Conservation (phyloP, 2,113 vertebrate genomes). For the Pyxicephalus adspersus region DNA sequence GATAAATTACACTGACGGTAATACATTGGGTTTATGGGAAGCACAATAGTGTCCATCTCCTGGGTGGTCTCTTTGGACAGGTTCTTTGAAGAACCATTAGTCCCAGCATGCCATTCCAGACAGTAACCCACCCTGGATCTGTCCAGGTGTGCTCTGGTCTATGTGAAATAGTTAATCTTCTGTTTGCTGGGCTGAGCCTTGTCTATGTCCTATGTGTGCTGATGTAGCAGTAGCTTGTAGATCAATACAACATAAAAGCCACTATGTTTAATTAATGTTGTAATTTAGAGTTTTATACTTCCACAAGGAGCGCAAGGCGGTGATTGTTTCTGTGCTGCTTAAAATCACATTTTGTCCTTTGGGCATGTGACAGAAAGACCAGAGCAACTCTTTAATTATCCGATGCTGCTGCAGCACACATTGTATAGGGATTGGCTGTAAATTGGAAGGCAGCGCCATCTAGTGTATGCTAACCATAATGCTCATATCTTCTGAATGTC, state of each 20-base stretch:
- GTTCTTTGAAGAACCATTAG: too few species aligned
- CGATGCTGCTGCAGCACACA: neutral
- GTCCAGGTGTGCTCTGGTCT: too few species aligned
- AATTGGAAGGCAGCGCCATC: neutral
- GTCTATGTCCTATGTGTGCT: neutral
- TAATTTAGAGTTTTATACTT: neutral
- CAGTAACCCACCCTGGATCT: too few species aligned
- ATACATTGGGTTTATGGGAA: too few species aligned
- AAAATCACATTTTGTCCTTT: neutral
- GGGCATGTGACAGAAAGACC: neutral
- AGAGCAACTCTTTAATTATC: neutral
- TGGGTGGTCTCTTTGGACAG: too few species aligned
- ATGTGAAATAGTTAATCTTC: too few species aligned
- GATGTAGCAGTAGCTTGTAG: neutral
- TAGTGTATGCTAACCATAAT: neutral
- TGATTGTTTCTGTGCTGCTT: neutral
- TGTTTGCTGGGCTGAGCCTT: too few species aligned
- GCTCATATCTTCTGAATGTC: neutral
- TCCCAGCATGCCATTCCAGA: too few species aligned
- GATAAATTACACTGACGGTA: too few species aligned
- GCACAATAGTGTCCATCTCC: too few species aligned
- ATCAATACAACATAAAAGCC: conserved; percentile 4
- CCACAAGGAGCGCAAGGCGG: neutral
- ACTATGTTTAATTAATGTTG: conserved; percentile 30
- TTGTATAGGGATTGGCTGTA: neutral